Evolutionary conservation across 2,797 vertebrate species (phyloP), one percentile per base, ranked within the genome.

Genomic region (Glyptemys insculpta): DNA sequence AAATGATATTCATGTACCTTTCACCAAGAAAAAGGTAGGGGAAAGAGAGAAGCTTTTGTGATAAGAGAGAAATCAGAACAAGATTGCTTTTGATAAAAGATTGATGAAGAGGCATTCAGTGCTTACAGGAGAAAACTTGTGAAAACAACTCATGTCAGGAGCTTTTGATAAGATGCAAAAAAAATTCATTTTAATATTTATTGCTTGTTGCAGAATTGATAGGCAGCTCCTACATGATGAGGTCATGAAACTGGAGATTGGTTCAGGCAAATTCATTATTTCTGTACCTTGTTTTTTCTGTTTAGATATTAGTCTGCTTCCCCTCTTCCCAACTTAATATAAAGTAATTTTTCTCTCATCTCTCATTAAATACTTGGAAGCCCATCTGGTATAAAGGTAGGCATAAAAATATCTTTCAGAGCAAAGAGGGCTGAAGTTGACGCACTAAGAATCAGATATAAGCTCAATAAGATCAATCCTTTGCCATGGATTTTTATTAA

Each of bases 121-220:
- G 87, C 94, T 97, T 97, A 92, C 95, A 96, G 93, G 91, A 94
- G 78, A 89, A 97, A 97, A 97, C 91, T 84, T 96, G 94, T 95
- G 96, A 97, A 98, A 98, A 98, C 98, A 98, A 97, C 84, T 96
- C 97, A 92, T 97, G 96, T 90, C 94, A 92, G 98, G 96, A 96
- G 94, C 95, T 97, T 98, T 98, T 97, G 96, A 97, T 97, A 98
- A 97, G 95, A 94, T 81, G 94, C 97, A 97, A 94, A 97, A 95
- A 94, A 91, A 50, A 37, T 49, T 96, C 94, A 97, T 97, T 98
- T 98, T 98, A 98, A 98, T 98, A 98, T 98, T 98, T 98, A 98
- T 97, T 80, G 12, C 95, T 97, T 93, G 83, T 97, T 94, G 86
- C 54, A 49, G 96, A 97, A 97, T 88, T 95, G 97, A 97, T 97